Evolutionary conservation across 2,797 vertebrate species (phyloP), one percentile per base, ranked within the genome.

Genomic region (Pseudochirops corinnae): DNA sequence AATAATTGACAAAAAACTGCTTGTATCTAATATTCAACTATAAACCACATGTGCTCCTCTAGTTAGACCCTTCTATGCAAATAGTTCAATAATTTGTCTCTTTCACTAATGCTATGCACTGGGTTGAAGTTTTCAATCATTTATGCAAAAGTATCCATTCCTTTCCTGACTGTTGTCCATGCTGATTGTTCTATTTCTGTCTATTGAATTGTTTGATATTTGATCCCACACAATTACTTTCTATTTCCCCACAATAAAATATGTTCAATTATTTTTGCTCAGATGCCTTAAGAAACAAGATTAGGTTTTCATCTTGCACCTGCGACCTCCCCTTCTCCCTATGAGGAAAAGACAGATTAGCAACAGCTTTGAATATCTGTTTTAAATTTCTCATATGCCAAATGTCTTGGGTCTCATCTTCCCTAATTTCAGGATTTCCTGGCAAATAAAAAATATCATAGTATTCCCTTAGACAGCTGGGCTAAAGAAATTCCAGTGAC

Each of bases 121-220:
- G 67, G 91, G 74, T 95, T 93, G 92, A 97, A 95, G 57, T 95
- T 39, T 95, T 97, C 52, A 97, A 96, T 95, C 94, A 98, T 95
- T 96, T 46, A 97, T 93, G 93, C 0, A 92, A 95, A 96, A 94
- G 94, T 96, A 96, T 67, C 56, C 74, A 92, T 91, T 96, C 96
- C 55, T 87, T 95, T 94, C 92, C 92, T 93, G 90, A 91, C 57
- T 16, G 31, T 95, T 93, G 46, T 55, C 95, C 14, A 91, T 87
- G 95, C 55, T 92, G 46, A 91, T 74, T 95, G 55, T 93, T 96
- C 56, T 96, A 57, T 94, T 95, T 95, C 67, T 90, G 92, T 67
- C 92, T 56, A 96, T 56, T 96, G 53, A 1, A 57, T 95, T 55
- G 95, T 94, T 97, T 95, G 53, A 92, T 97, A 94, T 94, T 93